Conservation (phyloP, 2,797 vertebrate genomes). For the Pantherophis alleghaniensis region DNA sequence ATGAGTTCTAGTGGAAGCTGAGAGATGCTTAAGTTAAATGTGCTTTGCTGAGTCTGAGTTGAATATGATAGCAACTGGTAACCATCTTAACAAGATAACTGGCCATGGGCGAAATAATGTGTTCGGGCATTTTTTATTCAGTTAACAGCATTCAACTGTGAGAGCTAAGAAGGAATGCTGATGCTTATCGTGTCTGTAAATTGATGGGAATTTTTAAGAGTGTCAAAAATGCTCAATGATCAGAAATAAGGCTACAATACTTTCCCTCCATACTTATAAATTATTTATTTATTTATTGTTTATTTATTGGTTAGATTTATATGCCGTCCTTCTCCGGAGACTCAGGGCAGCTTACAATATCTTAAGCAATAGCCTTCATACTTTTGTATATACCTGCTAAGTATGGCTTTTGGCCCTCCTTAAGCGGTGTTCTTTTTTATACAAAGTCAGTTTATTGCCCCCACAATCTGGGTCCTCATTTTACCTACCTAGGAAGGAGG, state of each 20-base stretch:
- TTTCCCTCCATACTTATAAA: slow-evolving; percentile 15
- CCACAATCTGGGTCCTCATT: too few species aligned
- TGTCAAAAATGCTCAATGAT: slow-evolving; percentile 23
- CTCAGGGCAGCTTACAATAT: too few species aligned
- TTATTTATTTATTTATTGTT: too few species aligned
- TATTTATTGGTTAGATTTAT: too few species aligned
- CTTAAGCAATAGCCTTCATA: too few species aligned
- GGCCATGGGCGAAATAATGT: slow-evolving; percentile 1
- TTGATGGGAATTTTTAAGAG: background rate
- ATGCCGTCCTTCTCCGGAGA: too few species aligned
- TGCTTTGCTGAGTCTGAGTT: background rate
- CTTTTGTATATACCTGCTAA: too few species aligned
- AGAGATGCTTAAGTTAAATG: background rate
- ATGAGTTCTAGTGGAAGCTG: background rate
- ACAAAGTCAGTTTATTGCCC: too few species aligned
- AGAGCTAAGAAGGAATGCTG: slow-evolving; percentile 11
- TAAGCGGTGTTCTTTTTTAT: too few species aligned
- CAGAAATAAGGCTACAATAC: slow-evolving; percentile 39
- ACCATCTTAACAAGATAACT: background rate
- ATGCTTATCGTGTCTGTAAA: background rate
- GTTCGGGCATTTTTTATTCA: background rate
- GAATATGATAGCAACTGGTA: background rate
- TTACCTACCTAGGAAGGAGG: too few species aligned
- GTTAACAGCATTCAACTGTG: slow-evolving; percentile 7
- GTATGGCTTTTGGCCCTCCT: too few species aligned